Percentiles rank a stretch among this genome's conserved stretches.
These are phyloP conservation scores for Dicentrarchus labrax DNA, from an alignment of 2,113 vertebrate genomes.

Conservation along the genomic window DNA sequence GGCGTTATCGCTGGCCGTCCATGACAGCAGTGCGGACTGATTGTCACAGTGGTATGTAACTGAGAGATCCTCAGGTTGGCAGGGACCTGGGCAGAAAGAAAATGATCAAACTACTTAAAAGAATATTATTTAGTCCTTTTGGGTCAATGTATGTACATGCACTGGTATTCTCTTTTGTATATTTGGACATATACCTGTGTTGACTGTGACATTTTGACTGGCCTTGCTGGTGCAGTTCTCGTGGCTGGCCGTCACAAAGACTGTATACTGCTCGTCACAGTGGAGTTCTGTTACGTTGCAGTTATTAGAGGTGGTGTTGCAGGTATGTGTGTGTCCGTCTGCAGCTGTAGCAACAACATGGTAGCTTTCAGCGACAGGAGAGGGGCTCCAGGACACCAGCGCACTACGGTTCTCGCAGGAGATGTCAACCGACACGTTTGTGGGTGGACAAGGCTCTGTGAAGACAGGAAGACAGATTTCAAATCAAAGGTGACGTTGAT, in stretches of 20 bases:
- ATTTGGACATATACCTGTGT: conserved; percentile 68
- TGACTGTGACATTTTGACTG: conserved; percentile 62
- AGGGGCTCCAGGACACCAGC: conserved; percentile 75
- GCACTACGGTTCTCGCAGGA: conserved; percentile 67
- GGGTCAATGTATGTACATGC: neutral
- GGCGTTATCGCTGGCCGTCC: conserved; percentile 64
- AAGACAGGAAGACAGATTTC: neutral
- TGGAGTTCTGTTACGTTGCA: conserved; percentile 72
- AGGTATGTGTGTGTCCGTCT: conserved; percentile 60
- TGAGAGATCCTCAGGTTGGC: conserved; percentile 72
- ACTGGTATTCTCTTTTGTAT: neutral
- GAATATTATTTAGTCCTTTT: neutral
- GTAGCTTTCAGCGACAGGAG: conserved; percentile 73
- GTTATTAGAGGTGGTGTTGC: conserved; percentile 68
- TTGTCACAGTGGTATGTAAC: conserved; percentile 73
- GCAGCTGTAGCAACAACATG: conserved; percentile 43
- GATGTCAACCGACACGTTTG: conserved; percentile 31
- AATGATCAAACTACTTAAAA: neutral
- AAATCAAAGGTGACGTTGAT: neutral
- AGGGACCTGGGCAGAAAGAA: conserved; percentile 73
- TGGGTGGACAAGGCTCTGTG: conserved; percentile 78
- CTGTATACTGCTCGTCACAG: conserved; percentile 76
- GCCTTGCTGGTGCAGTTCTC: conserved; percentile 77
- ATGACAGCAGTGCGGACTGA: conserved; percentile 75
- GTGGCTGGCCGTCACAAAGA: conserved; percentile 70